Percentiles rank a stretch among this genome's conserved stretches.
Conservation (phyloP, 2,797 vertebrate species). For the Hirundo rustica region DNA sequence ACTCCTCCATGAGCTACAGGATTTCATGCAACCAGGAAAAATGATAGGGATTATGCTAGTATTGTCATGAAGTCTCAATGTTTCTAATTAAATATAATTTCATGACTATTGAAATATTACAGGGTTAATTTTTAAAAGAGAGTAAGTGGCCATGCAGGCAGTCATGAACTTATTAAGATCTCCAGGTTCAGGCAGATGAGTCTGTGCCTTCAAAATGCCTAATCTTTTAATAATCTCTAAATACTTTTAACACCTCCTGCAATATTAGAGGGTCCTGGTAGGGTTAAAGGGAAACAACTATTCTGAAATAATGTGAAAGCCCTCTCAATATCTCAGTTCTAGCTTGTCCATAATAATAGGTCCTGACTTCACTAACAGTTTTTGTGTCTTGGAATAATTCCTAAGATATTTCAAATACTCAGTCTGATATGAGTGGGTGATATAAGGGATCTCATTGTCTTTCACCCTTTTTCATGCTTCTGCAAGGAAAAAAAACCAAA, state of each 20-base stretch:
- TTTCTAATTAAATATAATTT: background rate
- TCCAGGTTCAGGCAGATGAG: background rate
- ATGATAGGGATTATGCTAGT: background rate
- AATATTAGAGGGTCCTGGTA: background rate
- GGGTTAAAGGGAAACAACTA: background rate
- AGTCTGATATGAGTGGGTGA: background rate
- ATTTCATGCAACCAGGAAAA: constrained; percentile 21
- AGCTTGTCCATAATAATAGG: background rate
- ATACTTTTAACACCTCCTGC: background rate
- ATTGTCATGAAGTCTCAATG: background rate
- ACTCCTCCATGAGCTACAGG: background rate
- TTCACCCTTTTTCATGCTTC: background rate
- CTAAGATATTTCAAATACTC: constrained; percentile 4
- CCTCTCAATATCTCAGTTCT: background rate
- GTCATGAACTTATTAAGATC: background rate
- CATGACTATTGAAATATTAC: background rate
- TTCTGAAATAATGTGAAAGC: background rate
- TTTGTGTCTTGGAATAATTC: background rate
- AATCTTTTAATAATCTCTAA: background rate
- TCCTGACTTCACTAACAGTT: background rate
- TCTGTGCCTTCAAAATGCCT: background rate
- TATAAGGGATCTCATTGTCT: background rate
- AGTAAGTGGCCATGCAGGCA: background rate
- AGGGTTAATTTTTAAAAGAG: background rate
- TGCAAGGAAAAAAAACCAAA: background rate